Evolutionary conservation across 1,140 invertebrate genomes (phyloP).

Genomic region (Araneus ventricosus): DNA sequence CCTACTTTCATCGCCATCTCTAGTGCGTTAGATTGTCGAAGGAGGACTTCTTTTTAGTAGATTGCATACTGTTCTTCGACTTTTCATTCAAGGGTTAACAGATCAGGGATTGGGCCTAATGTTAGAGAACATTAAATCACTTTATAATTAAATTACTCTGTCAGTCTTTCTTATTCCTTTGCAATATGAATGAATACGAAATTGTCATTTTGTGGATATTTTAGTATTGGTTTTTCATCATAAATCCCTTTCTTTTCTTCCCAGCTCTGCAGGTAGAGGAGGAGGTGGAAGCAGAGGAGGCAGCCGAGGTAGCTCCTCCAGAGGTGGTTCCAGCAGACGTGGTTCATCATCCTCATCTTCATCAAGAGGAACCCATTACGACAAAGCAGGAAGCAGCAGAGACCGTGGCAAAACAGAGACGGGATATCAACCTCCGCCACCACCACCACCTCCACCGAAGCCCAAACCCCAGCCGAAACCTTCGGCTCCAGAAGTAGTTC

Average conservation of each 20-base stretch:
- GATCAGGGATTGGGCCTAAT: too few relatives aligned
- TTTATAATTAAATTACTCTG: not conserved
- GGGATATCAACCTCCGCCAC: not conserved
- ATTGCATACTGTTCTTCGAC: too few relatives aligned
- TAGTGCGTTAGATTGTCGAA: too few relatives aligned
- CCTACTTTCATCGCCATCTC: too few relatives aligned
- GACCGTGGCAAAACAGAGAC: not conserved
- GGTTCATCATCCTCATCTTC: not conserved
- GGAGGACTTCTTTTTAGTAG: too few relatives aligned
- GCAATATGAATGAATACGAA: too few relatives aligned
- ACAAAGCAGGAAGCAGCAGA: not conserved
- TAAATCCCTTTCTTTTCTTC: not conserved
- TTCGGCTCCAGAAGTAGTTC: not conserved
- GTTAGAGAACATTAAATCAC: too few relatives aligned
- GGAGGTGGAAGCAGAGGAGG: constrained; percentile 57
- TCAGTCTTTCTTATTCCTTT: not conserved
- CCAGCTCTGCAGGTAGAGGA: constrained; percentile 15
- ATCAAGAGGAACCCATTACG: not conserved
- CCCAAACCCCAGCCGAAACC: not conserved
- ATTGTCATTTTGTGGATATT: not conserved
- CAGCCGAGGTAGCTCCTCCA: constrained; percentile 26
- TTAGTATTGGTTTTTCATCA: not conserved
- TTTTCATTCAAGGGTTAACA: too few relatives aligned
- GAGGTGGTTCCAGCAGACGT: constrained; percentile 35
- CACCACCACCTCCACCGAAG: too few relatives aligned